Evolutionary conservation across 1,140 invertebrate species (phyloP), one percentile per base, ranked within the genome.

Genomic region (Lucilia sericata): DNA sequence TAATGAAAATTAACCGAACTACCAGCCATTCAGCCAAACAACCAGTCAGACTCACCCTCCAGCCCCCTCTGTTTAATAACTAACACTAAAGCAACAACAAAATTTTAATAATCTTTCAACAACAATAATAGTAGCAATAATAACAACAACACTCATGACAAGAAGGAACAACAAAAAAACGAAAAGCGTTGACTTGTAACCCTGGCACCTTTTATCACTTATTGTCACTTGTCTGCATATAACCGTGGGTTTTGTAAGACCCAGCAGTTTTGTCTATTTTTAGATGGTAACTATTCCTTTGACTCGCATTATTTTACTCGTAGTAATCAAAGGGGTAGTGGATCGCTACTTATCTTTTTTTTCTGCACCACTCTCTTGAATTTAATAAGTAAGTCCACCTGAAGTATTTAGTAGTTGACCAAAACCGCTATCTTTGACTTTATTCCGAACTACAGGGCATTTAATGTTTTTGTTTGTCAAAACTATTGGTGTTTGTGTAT

Each of bases 181-280:
- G n/a, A 21, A 70, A 70, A 80, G 42, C 76, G 76, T 80, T 80
- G 76, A 80, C 76, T 80, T 80, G 76, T 80, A 80, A 80, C 42
- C 65, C 76, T 80, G 76, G n/a, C 47, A 80, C 76, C 76, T 80
- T 80, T 80, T 80, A 80, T 80, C 76, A 49, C 76, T 49, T 80
- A 36, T 49, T 49, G 76, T 80, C 76, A 80, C 47, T 49, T 80
- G 47, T 70, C 10, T 70, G 51, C 49, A 49, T 55, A 10, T 42
- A 55, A 12, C 12, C 51, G 51, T 42, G 42, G 2, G 42, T 42
- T 42, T 30, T 30, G 25, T 30, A 30, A 30, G 3, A 30, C 25
- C 25, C 25, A 30, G 1, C 25, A 30, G 25, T 30, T 30, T 30
- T 30, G 25, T 30, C 1, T 30, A 30, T 30, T 30, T 30, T 1